Percentiles rank a stretch among this genome's conserved stretches.
Evolutionary conservation across 2,888 invertebrate genomes (phyloP).

Genomic region (Terebella lapidaria): DNA sequence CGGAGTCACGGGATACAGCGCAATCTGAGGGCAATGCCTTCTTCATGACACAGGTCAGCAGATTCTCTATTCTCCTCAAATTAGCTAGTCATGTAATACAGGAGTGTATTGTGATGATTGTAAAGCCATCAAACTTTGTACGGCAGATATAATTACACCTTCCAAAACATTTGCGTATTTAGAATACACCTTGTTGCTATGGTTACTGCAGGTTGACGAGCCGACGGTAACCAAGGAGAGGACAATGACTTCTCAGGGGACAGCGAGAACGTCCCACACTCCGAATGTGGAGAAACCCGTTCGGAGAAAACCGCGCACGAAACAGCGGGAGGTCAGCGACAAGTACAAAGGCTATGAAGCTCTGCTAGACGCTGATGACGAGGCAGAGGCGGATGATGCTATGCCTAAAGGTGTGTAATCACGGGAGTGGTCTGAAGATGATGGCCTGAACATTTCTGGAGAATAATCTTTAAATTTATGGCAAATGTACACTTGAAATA

Average conservation of each 20-base stretch:
- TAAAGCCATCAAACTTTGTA: too few species aligned
- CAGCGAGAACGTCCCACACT: background rate
- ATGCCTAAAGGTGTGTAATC: too few species aligned
- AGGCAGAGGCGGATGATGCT: conserved; percentile 11
- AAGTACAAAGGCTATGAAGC: conserved; percentile 40
- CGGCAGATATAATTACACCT: too few species aligned
- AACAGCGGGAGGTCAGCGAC: conserved; percentile 16
- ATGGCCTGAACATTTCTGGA: too few species aligned
- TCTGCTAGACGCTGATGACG: conserved; percentile 34
- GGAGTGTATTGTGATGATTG: too few species aligned
- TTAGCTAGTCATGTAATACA: too few species aligned
- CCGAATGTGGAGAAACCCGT: background rate
- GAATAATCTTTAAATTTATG: too few species aligned
- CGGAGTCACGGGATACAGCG: background rate
- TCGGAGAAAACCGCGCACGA: background rate
- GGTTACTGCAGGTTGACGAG: background rate
- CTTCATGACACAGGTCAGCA: conserved; percentile 47
- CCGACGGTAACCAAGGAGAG: background rate
- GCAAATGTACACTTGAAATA: too few species aligned
- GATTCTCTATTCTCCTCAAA: background rate
- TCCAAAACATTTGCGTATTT: too few species aligned
- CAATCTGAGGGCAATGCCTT: conserved; percentile 32
- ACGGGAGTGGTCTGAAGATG: too few species aligned
- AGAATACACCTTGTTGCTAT: too few species aligned
- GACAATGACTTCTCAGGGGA: too few species aligned